phyloP scores from a whole-genome alignment of 2,888 invertebrate genomes.

The Syrphus vitripennis region DNA sequence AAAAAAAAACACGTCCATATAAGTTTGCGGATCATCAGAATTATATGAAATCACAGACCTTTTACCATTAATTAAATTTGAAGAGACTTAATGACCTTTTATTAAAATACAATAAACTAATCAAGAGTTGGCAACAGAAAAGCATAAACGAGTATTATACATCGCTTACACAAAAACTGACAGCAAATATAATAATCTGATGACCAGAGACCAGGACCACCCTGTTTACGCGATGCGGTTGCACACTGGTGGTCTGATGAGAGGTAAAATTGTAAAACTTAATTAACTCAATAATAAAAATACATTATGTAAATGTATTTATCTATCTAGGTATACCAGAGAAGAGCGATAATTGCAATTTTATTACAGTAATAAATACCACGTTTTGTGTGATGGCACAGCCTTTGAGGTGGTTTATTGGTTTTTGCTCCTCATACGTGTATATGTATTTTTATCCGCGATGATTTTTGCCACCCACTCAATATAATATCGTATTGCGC shows the following conservation, averaged over 20 bases:
- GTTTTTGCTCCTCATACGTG: background rate
- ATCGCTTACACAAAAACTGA: background rate
- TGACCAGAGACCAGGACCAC: background rate
- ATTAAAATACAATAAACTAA: slow-evolving; percentile 43
- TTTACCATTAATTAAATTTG: slow-evolving; percentile 36
- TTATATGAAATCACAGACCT: background rate
- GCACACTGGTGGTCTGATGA: slow-evolving; percentile 4
- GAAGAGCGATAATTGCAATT: slow-evolving; percentile 52
- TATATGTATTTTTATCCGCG: background rate
- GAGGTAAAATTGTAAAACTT: slow-evolving; percentile 51
- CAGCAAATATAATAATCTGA: slow-evolving; percentile 3
- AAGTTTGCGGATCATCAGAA: background rate
- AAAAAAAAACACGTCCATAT: background rate
- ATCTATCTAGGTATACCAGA: no score
- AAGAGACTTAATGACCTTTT: slow-evolving; percentile 38
- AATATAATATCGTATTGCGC: background rate
- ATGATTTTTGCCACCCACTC: background rate
- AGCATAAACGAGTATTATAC: background rate
- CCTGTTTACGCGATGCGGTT: background rate
- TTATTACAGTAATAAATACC: slow-evolving; percentile 52
- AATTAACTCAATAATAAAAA: slow-evolving; percentile 60
- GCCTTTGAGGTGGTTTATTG: slow-evolving; percentile 31
- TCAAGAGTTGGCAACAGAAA: background rate
- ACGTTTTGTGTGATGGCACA: background rate
- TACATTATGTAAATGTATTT: background rate